phyloP scores from a whole-genome alignment of 2,797 vertebrate species.

The Sebastiscus albofasciatus region DNA sequence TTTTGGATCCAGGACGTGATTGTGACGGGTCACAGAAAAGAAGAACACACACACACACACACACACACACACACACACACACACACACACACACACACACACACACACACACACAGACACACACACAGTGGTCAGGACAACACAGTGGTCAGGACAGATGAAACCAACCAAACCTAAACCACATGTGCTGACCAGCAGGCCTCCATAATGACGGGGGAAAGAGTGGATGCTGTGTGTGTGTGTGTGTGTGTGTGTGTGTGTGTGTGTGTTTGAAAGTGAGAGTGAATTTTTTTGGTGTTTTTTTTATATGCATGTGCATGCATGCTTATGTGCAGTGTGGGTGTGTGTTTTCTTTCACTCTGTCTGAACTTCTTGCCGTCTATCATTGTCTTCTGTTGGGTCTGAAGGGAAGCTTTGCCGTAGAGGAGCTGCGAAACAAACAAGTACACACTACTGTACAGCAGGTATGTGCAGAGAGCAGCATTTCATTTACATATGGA shows the following conservation, averaged over 20 bases:
- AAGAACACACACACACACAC: slow-evolving; percentile 8
- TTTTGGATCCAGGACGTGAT: slow-evolving; percentile 19
- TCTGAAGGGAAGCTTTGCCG: slow-evolving; percentile 6
- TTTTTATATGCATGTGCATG: slow-evolving; percentile 47
- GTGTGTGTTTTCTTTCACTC: slow-evolving; percentile 40
- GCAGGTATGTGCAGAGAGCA: slow-evolving; percentile 29
- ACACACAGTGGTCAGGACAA: slow-evolving; percentile 25
- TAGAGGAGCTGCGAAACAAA: slow-evolving; percentile 49
- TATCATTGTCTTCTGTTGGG: slow-evolving; percentile 23
- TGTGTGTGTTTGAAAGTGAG: neutral
- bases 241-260: neutral
- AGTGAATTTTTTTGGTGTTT: slow-evolving; percentile 4
- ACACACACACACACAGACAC: slow-evolving; percentile 18
- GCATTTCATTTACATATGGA: neutral
- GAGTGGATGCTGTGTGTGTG: neutral
- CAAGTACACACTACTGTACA: slow-evolving; percentile 16
- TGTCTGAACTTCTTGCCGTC: slow-evolving; percentile 20
- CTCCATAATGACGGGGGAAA: slow-evolving; percentile 59
- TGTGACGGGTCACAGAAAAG: neutral
- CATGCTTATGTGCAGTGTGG: slow-evolving; percentile 44
- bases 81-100: slow-evolving; percentile 10
- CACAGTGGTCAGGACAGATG: slow-evolving; percentile 24
- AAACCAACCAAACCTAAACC: slow-evolving; percentile 56
- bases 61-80: slow-evolving; percentile 15
- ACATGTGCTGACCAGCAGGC: slow-evolving; percentile 53